Evolutionary conservation across 2,113 vertebrate species (phyloP), one percentile per base, ranked within the genome.

Genomic region (Phocoena sinus): DNA sequence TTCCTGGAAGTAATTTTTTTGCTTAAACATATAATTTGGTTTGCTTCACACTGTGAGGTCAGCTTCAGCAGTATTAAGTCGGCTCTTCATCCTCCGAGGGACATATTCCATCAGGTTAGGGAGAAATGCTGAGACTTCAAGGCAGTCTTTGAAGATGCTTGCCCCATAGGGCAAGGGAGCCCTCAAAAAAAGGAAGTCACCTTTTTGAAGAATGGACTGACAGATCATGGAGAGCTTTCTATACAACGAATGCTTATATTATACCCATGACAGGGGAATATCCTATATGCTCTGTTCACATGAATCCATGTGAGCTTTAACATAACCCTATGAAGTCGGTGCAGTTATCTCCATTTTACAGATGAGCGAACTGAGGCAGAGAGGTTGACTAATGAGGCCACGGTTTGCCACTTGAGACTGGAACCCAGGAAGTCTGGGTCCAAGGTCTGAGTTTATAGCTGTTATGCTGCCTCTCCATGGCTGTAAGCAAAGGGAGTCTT

Each of bases 41-140:
- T 96, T 96, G 68, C 56, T 58, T 90, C 81, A 92, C 68, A 20
- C 47, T n/a, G 9, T 21, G 50, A 68, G 44, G 50, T 96, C 79
- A 90, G 1, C 62, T 89, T 93, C 63, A 94, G 79, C 53, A 33
- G 53, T 56, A n/a, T 2, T 68, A 41, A 82, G 25, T 63, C 47
- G 11, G 4, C 53, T 91, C 23, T 79, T 95, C n/a, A 53, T 85
- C 53, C 91, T 56, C 84, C 50, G 15, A 63, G 85, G 44, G 65
- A 56, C 62, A 5, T 20, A 21, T 26, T 62, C 21, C 13, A 3
- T 70, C 70, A 28, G 53, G 67, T 53, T 56, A 26, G 60, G 50
- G 63, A 38, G 21, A 53, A 10, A 73, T 73, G 25, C 70, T 84
- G 56, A 10, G 3, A 38, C 7, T 87, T 62, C 38, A 17, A 8